Evolutionary conservation across 2,797 vertebrate species (phyloP).

Genomic region (Sebastes trivittatus): DNA sequence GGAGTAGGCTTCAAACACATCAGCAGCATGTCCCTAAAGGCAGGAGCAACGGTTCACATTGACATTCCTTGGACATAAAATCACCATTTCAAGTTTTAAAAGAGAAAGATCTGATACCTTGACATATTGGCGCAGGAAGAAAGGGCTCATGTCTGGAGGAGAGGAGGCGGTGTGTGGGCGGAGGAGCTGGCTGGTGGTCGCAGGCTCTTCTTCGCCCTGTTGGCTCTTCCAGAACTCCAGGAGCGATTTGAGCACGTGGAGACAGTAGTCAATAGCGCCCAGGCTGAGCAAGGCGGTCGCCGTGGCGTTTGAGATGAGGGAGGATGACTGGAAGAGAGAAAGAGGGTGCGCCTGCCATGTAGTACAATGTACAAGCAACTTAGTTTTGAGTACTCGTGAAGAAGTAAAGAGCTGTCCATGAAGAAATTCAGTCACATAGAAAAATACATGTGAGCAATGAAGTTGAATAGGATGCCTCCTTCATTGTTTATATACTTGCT

Average conservation of each 20-base stretch:
- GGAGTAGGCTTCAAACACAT: constrained; percentile 98
- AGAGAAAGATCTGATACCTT: constrained; percentile 82
- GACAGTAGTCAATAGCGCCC: constrained; percentile 95
- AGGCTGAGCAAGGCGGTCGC: constrained; percentile 95
- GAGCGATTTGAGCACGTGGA: constrained; percentile 95
- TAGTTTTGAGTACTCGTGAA: background rate
- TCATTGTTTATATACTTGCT: background rate
- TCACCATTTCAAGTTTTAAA: background rate
- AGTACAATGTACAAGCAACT: background rate
- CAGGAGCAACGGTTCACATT: background rate
- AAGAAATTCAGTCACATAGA: background rate
- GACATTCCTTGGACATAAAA: background rate
- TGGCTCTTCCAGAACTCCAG: constrained; percentile 98
- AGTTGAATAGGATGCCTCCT: background rate
- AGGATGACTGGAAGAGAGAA: constrained; percentile 87
- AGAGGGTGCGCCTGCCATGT: background rate
- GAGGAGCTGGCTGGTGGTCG: constrained; percentile 92
- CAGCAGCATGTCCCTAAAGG: constrained; percentile 93
- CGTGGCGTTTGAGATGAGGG: constrained; percentile 97
- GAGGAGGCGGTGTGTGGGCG: constrained; percentile 95
- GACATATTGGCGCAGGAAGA: constrained; percentile 97
- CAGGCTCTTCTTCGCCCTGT: constrained; percentile 95
- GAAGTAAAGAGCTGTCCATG: background rate
- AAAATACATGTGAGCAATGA: background rate
- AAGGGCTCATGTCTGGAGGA: constrained; percentile 98